Evolutionary conservation across 2,113 vertebrate genomes (phyloP), one percentile per base, ranked within the genome.

Genomic region (Lophochroa leadbeateri): DNA sequence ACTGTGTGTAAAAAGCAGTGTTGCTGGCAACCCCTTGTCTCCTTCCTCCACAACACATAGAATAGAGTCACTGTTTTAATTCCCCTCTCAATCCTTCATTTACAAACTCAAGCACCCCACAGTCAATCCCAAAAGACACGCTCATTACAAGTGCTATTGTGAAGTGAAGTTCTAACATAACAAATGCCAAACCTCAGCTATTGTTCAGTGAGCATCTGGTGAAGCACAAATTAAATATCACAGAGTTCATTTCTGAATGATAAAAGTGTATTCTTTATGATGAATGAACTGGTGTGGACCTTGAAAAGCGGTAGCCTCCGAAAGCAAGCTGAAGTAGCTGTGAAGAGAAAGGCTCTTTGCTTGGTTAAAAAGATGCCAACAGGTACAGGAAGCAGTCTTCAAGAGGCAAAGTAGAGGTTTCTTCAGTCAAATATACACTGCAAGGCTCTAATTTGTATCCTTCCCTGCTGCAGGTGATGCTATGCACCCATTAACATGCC

Each of bases 401-500:
- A 16, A 18, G 82, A 83, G 65, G 39, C 70, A 39, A 20, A 49
- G 41, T 17, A 18, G 71, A 82, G 55, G 44, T 64, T 68, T 88
- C 72, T 89, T 67, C 76, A 64, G 85, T 78, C 71, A 61, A 53
- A 65, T 41, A 3, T 2, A 49, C 49, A 11, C 57, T 6, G 14
- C 29, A 9, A 69, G 92, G 70, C n/a, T 52, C 37, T 9, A 11
- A 20, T 9, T 23, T 33, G 2, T 6, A 1, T 28, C 53, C 76
- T 58, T 43, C 41, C 60, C 44, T 8, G 77, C n/a, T 39, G 24
- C 29, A 28, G 46, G 1, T 0, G 50, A 37, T 74, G 96, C 97
- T 98, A 99, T 11, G 98, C 94, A 2, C 99, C 99, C 90, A 99
- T 94, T 4, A 99, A 96, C 97, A 99, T 97, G 41, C 99, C 99